These are phyloP conservation scores for Chaetodon trifasciatus DNA, from an alignment of 2,797 vertebrate species.

Conservation along the genomic window DNA sequence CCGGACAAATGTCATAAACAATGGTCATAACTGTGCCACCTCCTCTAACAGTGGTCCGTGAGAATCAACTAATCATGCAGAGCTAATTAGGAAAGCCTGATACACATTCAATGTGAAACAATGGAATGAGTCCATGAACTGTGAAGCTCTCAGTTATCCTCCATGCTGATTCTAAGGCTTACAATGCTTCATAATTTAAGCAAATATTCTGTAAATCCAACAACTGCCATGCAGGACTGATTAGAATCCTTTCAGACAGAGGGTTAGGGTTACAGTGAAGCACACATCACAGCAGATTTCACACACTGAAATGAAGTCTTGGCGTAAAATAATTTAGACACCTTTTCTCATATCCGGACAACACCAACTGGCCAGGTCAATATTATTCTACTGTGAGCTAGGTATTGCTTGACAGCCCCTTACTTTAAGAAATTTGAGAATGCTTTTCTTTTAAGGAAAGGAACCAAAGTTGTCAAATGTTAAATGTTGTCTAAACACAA, in stretches of 20 bases:
- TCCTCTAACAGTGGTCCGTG: background rate
- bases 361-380: background rate
- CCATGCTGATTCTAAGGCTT: background rate
- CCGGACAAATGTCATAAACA: background rate
- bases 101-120: constrained; percentile 6
- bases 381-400: background rate
- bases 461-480: background rate
- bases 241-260: constrained; percentile 5
- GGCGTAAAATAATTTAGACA: background rate
- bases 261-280: background rate
- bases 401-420: background rate
- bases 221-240: background rate
- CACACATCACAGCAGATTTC: constrained; percentile 29
- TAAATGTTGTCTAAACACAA: background rate
- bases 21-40: background rate
- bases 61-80: constrained; percentile 18
- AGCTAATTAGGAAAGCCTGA: constrained; percentile 1
- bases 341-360: background rate
- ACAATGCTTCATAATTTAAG: background rate
- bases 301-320: constrained; percentile 10
- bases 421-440: background rate
- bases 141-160: background rate
- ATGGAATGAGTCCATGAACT: background rate
- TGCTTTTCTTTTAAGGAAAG: too few relatives aligned
- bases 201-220: background rate